phyloP scores from a whole-genome alignment of 1,140 invertebrate species.

The Aleiodes sp. region DNA sequence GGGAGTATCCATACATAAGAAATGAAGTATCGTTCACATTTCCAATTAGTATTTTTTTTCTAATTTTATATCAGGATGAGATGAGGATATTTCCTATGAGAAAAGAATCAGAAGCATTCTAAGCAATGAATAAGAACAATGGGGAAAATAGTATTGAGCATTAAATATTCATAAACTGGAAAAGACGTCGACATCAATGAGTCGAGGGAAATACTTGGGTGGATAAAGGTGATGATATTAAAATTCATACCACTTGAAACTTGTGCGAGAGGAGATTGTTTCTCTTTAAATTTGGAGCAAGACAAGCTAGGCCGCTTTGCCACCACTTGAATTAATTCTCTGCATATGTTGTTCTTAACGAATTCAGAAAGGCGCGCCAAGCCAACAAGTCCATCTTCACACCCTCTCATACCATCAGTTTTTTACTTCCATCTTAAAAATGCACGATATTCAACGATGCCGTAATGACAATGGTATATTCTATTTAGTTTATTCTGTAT shows the following conservation, averaged over 20 bases:
- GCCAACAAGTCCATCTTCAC: neutral
- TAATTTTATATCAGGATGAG: too few relatives aligned
- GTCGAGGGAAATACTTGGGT: neutral
- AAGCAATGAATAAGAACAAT: too few relatives aligned
- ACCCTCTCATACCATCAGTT: neutral
- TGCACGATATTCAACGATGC: conserved; percentile 1
- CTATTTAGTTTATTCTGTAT: neutral
- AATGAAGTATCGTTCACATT: too few relatives aligned
- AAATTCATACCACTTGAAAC: conserved; percentile 44
- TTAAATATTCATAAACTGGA: conserved; percentile 4
- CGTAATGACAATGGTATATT: conserved; percentile 18
- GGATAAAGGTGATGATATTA: conserved; percentile 1
- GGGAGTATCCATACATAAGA: too few relatives aligned
- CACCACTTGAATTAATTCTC: conserved; percentile 62
- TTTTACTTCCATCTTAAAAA: conserved; percentile 6
- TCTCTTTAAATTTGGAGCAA: conserved; percentile 42
- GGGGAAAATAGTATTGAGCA: neutral
- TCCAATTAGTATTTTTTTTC: too few relatives aligned
- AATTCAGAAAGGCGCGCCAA: conserved; percentile 49
- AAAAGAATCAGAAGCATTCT: neutral
- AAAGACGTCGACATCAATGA: conserved; percentile 19
- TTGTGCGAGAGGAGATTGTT: conserved; percentile 37
- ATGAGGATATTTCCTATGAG: too few relatives aligned
- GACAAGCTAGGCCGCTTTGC: conserved; percentile 55
- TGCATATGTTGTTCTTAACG: conserved; percentile 58